These are phyloP conservation scores for Morpho helenor DNA, from an alignment of 2,888 invertebrate species.

Conservation along the genomic window DNA sequence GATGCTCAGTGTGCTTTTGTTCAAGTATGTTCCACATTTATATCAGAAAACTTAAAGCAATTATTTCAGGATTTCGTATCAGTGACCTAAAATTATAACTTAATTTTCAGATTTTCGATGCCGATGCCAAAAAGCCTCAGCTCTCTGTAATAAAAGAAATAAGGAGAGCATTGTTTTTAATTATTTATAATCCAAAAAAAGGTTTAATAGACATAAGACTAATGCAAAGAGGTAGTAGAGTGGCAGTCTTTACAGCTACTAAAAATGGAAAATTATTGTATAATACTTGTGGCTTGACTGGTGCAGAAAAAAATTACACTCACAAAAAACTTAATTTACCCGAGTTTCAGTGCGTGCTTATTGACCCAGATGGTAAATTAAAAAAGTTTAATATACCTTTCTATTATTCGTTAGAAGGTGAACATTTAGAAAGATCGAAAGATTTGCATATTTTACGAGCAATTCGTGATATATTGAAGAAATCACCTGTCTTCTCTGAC, in stretches of 20 bases:
- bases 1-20: slow-evolving; percentile 97
- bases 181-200: slow-evolving; percentile 95
- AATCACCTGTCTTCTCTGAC: slow-evolving; percentile 69
- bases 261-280: slow-evolving; percentile 90
- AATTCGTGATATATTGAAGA: slow-evolving; percentile 82
- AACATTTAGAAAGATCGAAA: slow-evolving; percentile 90
- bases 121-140: slow-evolving; percentile 62
- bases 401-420: slow-evolving; percentile 92
- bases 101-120: slow-evolving; percentile 58
- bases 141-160: slow-evolving; percentile 66
- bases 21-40: slow-evolving; percentile 80
- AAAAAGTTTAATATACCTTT: slow-evolving; percentile 93
- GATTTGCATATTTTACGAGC: slow-evolving; percentile 93
- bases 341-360: slow-evolving; percentile 85
- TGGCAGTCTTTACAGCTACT: slow-evolving; percentile 94
- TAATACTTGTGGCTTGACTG: slow-evolving; percentile 89
- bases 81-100: no score
- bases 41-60: slow-evolving; percentile 53
- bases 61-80: no score
- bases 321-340: slow-evolving; percentile 80
- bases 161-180: slow-evolving; percentile 88
- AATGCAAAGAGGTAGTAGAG: slow-evolving; percentile 92
- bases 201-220: slow-evolving; percentile 96
- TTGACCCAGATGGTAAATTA: slow-evolving; percentile 90
- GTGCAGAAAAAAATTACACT: slow-evolving; percentile 79